Evolutionary conservation across 2,797 vertebrate species (phyloP).

Genomic region (Myiotriccus ornatus): DNA sequence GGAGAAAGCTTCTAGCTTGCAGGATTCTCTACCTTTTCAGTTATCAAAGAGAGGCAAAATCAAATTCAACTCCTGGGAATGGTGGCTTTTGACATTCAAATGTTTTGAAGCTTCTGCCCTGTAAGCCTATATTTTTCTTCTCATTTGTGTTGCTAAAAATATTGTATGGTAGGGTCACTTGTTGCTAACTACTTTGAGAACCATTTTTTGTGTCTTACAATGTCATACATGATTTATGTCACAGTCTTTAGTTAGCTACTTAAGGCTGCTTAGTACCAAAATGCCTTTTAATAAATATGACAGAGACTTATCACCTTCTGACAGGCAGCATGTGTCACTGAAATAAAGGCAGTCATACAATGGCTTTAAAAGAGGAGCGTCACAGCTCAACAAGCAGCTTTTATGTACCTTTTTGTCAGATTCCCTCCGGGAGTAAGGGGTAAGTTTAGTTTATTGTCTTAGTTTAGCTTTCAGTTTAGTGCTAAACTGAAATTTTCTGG

Average conservation of each 20-base stretch:
- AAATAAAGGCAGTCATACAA: conserved; percentile 11
- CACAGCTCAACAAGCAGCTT: conserved; percentile 45
- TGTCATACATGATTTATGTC: not conserved
- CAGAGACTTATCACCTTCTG: conserved; percentile 43
- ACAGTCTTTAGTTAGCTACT: conserved; percentile 9
- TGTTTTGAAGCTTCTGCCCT: not conserved
- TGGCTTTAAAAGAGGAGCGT: conserved; percentile 22
- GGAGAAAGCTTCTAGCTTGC: not conserved
- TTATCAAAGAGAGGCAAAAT: not conserved
- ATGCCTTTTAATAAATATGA: conserved; percentile 34
- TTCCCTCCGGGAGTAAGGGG: not conserved
- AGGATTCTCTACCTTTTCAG: not conserved
- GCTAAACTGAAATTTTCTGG: conserved; percentile 16
- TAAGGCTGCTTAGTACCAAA: conserved; percentile 22
- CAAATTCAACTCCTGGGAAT: not conserved
- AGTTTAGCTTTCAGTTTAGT: conserved; percentile 16
- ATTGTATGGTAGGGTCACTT: not conserved
- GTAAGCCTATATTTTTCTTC: not conserved
- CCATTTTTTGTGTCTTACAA: not conserved
- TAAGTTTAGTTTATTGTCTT: conserved; percentile 44
- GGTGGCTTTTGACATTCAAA: not conserved
- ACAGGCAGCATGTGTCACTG: conserved; percentile 26
- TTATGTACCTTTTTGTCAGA: conserved; percentile 10
- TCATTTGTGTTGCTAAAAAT: not conserved
- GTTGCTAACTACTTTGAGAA: not conserved